These are phyloP conservation scores for Portunus trituberculatus DNA, from an alignment of 1,140 invertebrate species.

Conservation along the genomic window DNA sequence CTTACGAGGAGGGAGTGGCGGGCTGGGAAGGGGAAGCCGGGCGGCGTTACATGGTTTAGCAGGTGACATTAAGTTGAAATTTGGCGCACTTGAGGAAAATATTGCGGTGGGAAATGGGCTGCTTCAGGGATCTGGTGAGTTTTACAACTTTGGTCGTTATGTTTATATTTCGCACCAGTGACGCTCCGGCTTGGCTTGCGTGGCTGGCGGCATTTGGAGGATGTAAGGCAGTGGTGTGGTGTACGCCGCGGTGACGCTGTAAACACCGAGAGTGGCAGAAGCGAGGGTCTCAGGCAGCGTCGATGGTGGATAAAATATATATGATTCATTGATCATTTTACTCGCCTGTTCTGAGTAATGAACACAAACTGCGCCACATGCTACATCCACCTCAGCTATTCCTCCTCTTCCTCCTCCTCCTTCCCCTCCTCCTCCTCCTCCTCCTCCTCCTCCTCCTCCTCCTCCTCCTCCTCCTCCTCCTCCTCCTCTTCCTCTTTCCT, in stretches of 20 bases:
- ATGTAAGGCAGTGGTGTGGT: background rate
- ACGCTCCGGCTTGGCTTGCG: background rate
- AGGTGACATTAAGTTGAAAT: slow-evolving; percentile 5
- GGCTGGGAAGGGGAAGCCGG: background rate
- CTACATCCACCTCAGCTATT: background rate
- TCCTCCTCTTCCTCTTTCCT: background rate
- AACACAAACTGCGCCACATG: background rate
- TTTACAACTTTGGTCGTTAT: slow-evolving; percentile 23
- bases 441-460: no score
- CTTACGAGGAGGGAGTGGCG: background rate
- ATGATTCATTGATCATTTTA: slow-evolving; percentile 39
- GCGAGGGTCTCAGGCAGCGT: background rate
- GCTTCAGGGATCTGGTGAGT: background rate
- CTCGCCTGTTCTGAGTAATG: background rate
- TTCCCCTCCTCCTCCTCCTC: background rate
- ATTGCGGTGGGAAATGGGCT: background rate
- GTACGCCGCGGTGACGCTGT: background rate
- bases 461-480: no score
- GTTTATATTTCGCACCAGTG: background rate
- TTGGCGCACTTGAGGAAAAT: background rate
- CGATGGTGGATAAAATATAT: slow-evolving; percentile 49
- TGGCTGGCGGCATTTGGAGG: background rate
- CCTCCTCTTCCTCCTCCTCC: background rate
- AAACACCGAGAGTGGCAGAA: background rate
- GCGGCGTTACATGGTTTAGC: background rate